Conservation (phyloP, 2,113 vertebrate species). For the Tragulus kanchil region DNA sequence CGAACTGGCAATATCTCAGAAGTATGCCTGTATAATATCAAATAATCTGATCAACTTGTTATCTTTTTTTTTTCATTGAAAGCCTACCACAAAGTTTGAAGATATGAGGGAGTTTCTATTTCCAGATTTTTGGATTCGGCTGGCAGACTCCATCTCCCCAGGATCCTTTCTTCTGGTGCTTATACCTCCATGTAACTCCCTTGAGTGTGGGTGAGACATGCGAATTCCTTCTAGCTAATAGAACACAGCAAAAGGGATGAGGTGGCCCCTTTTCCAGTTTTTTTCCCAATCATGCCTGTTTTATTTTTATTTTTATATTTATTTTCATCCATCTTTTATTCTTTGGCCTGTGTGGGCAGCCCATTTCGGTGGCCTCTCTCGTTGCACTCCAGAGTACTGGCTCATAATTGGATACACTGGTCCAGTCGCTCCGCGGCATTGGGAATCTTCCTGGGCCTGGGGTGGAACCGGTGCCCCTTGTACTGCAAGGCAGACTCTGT, state of each 20-base stretch:
- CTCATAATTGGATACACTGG: no score
- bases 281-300: no score
- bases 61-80: not conserved
- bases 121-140: not conserved
- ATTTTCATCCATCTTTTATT: no score
- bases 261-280: no score
- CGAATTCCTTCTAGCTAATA: not conserved
- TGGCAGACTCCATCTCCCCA: not conserved
- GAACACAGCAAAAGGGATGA: not conserved
- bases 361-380: no score
- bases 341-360: no score
- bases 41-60: not conserved
- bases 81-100: not conserved
- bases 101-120: not conserved
- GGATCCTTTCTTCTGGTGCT: not conserved
- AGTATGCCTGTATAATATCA: not conserved
- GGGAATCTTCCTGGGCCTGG: no score
- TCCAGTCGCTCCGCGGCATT: no score
- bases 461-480: no score
- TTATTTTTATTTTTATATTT: no score
- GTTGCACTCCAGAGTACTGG: no score
- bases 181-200: not conserved
- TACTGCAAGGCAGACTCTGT: no score
- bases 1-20: not conserved
- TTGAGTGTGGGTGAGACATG: not conserved